Evolutionary conservation across 2,888 invertebrate genomes (phyloP), one percentile per base, ranked within the genome.

Genomic region (Drosophila engyochracea): DNA sequence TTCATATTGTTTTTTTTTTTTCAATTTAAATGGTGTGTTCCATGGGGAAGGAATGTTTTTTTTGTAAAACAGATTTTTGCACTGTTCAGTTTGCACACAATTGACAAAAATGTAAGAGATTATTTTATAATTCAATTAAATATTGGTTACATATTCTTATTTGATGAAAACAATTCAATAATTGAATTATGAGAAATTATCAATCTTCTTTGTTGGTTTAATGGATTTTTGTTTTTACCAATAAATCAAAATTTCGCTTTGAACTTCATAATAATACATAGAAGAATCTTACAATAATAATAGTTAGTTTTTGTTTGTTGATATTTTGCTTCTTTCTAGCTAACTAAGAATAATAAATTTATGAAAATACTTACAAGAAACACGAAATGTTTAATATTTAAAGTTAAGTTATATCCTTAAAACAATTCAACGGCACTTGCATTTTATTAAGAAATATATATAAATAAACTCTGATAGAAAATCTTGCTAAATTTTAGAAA

Each of bases 1-100:
- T 58, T 22, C 58, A 25, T 41, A 39, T 57, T 51, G 10, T 30
- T 30, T 12, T 19, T 28, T 19, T 19, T 44, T 58, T 58, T 30
- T 9, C 22, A 31, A 44, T 31, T 44, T 31, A 22, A 44, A 25
- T 44, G 5, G 5, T 31, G 4, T n/a, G 5, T 16, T 31, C 7
- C 9, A 9, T 41, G 30, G 22, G 30, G 14, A 39, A 2, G 3
- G 28, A 41, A 31, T 39, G 7, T 39, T 19, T 16, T 28, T 16
- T 52, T 53, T 25, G 25, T 25, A 25, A 7, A 25, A 12, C 10
- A 12, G 25, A 30, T 30, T 57, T 39, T 39, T 30, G 28, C 28
- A 14, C 12, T 10, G 10, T 10, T 54, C 19, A 16, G 10, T 3
- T 35, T 5, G 35, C 54, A 35, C 16, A 54, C 35, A 54, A 3